Conservation (phyloP, 1,140 invertebrate genomes). For the Andrena cerasifolii region DNA sequence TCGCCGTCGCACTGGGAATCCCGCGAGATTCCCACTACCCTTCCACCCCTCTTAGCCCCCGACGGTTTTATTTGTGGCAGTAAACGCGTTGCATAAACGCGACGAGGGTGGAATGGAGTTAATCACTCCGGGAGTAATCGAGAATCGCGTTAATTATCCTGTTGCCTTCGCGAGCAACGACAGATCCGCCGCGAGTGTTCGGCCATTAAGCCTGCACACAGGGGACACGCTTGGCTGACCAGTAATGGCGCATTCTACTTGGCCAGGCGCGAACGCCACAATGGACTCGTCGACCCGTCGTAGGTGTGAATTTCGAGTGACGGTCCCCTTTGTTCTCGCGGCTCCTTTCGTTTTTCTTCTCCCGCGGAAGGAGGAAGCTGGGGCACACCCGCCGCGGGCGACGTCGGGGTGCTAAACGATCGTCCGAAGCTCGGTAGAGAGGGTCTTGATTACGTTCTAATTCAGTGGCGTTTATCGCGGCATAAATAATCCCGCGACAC, state of each 20-base stretch:
- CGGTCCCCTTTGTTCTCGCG: constrained; percentile 11
- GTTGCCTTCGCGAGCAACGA: neutral
- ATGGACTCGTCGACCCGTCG: constrained; percentile 12
- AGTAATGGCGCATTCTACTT: constrained; percentile 30
- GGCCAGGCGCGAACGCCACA: constrained; percentile 6
- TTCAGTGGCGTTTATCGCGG: constrained; percentile 17
- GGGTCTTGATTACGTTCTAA: constrained; percentile 17
- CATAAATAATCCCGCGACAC: constrained; percentile 8
- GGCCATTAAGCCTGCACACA: constrained; percentile 19
- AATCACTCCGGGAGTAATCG: constrained; percentile 16
- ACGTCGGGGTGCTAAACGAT: no score
- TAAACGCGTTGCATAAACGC: no score
- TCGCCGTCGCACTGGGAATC: neutral
- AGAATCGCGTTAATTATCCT: constrained; percentile 18
- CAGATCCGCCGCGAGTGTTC: constrained; percentile 7
- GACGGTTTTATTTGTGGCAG: no score
- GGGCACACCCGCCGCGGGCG: no score
- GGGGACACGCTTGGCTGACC: constrained; percentile 25
- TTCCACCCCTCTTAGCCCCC: neutral
- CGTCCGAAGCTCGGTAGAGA: no score
- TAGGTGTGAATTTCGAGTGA: constrained; percentile 35
- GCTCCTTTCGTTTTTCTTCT: no score
- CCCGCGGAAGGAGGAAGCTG: no score
- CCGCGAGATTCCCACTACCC: neutral
- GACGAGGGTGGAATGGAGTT: neutral